Base-by-base conservation (phyloP, 2,888 invertebrate genomes). In the Brenthis ino region DNA sequence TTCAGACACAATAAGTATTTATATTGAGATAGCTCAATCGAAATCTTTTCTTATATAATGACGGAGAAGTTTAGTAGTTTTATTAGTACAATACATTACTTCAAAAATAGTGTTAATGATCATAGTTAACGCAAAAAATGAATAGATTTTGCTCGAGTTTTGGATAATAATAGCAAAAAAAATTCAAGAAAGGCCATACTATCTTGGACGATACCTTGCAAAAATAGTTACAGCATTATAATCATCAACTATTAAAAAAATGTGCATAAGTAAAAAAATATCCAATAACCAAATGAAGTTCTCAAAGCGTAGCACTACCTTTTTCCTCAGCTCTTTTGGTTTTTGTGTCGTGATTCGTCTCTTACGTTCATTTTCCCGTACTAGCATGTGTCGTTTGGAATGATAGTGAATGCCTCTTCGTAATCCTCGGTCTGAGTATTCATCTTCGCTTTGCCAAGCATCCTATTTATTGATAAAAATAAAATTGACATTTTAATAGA, bases 341-440 rank as follows among this genome's bases (percentile, higher is more conserved):
- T 82, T 79, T 3, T 70, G 74, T 0, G 88, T 84, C 0, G 85
- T 82, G 2, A 75, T 50, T 56, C 85, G 73, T 71, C 81, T 82
- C 71, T 82, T 87, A 0, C 70, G 37, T 2, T 87, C 87, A 2
- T 72, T 68, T 11, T 85, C 85, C 8, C 76, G 69, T 0, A 80
- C 79, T 11, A 84, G 67, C 89, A 90, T 89, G 67, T 90, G 89
- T 47, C 89, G 79, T 71, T 90, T 90, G 0, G 84, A 74, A 65
- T 86, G 87, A 53, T 82, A 84, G 68, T 88, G 88, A 0, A 81
- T 54, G 1, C 78, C 74, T 70, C 79, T 80, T 13, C 80, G 74
- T 0, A 76, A 43, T 4, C 79, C 77, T n/a, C 79, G 77, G 3
- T 66, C 69, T 43, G 69, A 66, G 61, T 60, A 71, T 14, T 57